Evolutionary conservation across 2,888 invertebrate genomes (phyloP), one percentile per base, ranked within the genome.

Genomic region (Chrysolina haemoptera): DNA sequence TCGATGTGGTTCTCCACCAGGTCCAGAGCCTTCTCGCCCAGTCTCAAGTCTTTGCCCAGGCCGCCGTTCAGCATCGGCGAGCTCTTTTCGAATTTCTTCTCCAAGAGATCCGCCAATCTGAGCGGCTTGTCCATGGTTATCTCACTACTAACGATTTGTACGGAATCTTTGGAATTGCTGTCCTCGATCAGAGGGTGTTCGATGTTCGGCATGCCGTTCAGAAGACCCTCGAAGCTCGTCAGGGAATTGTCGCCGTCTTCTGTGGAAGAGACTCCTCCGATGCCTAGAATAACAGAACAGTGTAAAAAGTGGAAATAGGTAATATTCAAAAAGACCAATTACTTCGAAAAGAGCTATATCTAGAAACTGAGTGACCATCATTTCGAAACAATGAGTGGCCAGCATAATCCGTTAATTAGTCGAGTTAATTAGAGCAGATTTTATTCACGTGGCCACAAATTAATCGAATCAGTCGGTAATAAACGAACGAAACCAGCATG

Each of bases 71-170:
- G 83, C 55, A 91, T 86, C 0, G 90, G 89, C 1, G 90, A 89
- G 69, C 91, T 91, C 73, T 91, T 91, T 64, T 91, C 91, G 12
- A 91, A 89, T 85, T 95, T 95, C 83, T 95, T 93, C 85, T 96
- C 96, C 4, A 96, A 88, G 67, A 96, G 88, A 86, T 96, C 96
- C 0, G 95, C 95, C 62, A 96, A 89, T 93, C 96, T 94, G 66
- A 91, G 81, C 0, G 90, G 90, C 87, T 95, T 94, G 83, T 94
- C 93, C 84, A 87, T 85, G 16, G 79, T 80, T 75, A 85, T 85
- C 71, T 84, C 85, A 75, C 76, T 81, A 72, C 78, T 76, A 14
- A 77, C 75, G 14, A 79, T 82, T 78, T 82, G 85, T 65, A 86
- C 78, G 62, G 86, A 87, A 80, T 88, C 90, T 84, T 91, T 91